Conservation (phyloP, 2,888 invertebrate species). For the Falcaria lacertinaria region DNA sequence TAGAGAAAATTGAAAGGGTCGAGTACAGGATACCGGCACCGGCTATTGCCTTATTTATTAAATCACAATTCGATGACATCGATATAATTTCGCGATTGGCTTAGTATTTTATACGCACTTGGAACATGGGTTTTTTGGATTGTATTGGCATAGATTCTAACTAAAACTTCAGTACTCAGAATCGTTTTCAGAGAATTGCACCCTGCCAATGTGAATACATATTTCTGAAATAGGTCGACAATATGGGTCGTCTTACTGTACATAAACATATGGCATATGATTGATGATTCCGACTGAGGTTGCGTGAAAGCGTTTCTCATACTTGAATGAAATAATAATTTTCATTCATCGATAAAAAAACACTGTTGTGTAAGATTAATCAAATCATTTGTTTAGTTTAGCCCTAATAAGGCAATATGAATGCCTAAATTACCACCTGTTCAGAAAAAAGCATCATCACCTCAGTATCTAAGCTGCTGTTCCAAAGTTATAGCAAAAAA, state of each 20-base stretch:
- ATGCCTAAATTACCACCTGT: no score
- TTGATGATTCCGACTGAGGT: conserved; percentile 49
- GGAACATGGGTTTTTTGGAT: not conserved
- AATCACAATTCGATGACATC: not conserved
- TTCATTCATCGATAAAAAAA: no score
- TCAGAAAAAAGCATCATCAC: no score
- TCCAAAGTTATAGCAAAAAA: no score
- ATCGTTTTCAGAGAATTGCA: conserved; percentile 42
- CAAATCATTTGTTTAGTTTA: no score
- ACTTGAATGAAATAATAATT: conserved; percentile 16
- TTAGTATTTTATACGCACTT: not conserved
- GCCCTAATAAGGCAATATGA: no score
- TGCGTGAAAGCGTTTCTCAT: conserved; percentile 23
- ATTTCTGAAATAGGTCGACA: conserved; percentile 52
- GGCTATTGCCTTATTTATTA: conserved; percentile 6
- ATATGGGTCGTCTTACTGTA: conserved; percentile 42
- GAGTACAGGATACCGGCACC: conserved; percentile 23
- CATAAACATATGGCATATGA: no score
- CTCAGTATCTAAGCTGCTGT: no score
- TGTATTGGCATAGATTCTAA: not conserved
- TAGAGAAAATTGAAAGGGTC: conserved; percentile 21
- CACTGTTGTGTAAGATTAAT: no score
- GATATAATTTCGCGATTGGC: not conserved
- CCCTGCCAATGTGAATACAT: conserved; percentile 45
- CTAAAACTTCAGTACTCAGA: conserved; percentile 24